phyloP scores from a whole-genome alignment of 1,140 invertebrate species.

The Papilio dardanus region DNA sequence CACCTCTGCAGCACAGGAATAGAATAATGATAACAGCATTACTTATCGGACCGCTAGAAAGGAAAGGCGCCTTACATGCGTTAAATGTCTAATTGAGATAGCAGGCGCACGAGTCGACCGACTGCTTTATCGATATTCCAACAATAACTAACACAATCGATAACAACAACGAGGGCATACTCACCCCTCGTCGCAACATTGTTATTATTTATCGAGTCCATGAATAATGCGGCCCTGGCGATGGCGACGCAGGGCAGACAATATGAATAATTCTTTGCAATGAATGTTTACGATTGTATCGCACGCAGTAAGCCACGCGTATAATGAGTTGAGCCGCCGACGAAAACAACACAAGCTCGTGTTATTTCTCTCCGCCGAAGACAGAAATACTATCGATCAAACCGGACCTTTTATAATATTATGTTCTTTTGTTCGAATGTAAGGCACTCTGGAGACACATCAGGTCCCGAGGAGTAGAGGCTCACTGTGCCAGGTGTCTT shows the following conservation, averaged over 20 bases:
- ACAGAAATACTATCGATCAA: not conserved
- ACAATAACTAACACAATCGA: not conserved
- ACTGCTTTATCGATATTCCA: not conserved
- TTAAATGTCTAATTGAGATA: conserved; percentile 19
- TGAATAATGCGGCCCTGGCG: not conserved
- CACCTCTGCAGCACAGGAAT: not conserved
- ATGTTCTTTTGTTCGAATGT: not conserved
- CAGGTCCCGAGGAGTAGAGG: not conserved
- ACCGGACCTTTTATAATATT: not conserved
- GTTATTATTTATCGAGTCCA: conserved; percentile 4
- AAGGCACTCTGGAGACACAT: not conserved
- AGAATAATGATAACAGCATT: conserved; percentile 26
- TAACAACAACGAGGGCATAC: not conserved
- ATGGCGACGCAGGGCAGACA: not conserved
- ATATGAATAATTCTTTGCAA: conserved; percentile 8
- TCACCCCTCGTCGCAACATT: not conserved
- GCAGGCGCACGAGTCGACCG: not conserved
- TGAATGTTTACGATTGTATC: conserved; percentile 11
- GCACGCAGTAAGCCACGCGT: not conserved
- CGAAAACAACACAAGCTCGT: not conserved
- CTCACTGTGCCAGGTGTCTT: not conserved
- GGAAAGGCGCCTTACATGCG: conserved; percentile 2
- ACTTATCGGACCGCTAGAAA: conserved; percentile 7
- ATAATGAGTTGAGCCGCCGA: not conserved
- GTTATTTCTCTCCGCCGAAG: not conserved